phyloP scores from a whole-genome alignment of 2,113 vertebrate genomes.

The Oxyura jamaicensis region DNA sequence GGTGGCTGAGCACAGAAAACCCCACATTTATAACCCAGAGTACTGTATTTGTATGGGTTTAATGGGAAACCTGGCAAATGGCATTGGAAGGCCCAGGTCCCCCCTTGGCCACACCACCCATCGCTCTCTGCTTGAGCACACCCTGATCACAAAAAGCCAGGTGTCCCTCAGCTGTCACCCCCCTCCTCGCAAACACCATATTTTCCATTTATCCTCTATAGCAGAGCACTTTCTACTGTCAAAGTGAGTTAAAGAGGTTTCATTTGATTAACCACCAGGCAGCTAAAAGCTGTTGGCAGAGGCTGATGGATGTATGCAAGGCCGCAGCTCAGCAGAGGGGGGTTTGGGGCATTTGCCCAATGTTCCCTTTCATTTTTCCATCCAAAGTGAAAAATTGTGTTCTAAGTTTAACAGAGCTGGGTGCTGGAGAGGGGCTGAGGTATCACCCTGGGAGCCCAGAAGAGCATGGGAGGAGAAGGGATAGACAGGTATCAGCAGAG shows the following conservation, averaged over 20 bases:
- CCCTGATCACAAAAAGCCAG: neutral
- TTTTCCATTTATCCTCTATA: neutral
- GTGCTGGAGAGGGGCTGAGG: neutral
- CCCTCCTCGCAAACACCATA: rapidly evolving
- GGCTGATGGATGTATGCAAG: neutral
- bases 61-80: neutral
- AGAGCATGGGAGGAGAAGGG: neutral
- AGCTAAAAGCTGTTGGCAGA: neutral
- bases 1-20: neutral
- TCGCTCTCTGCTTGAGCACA: rapidly evolving
- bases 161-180: neutral
- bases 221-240: neutral
- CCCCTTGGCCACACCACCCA: rapidly evolving
- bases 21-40: neutral
- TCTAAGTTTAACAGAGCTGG: neutral
- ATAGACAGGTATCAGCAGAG: neutral
- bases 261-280: neutral
- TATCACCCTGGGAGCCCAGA: neutral
- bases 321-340: neutral
- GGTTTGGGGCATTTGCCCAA: neutral
- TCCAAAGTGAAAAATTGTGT: neutral
- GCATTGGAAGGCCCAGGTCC: neutral
- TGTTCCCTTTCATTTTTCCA: neutral
- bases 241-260: neutral
- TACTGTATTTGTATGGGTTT: neutral